These are phyloP conservation scores for Notocelia uddmanniana DNA, from an alignment of 2,888 invertebrate species.

Conservation along the genomic window DNA sequence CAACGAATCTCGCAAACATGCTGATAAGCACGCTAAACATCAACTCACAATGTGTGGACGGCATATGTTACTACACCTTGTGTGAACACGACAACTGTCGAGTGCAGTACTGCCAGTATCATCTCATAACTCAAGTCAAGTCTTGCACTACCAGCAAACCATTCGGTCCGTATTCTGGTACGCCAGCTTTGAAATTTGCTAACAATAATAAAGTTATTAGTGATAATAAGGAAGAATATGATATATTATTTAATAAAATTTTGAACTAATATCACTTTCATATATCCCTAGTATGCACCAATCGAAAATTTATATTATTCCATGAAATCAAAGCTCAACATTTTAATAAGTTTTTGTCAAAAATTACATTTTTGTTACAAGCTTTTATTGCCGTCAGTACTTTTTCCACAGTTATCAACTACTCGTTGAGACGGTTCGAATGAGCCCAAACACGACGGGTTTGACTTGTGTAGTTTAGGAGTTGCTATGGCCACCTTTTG, in stretches of 20 bases:
- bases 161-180: constrained; percentile 48
- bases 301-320: too few relatives aligned
- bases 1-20: constrained; percentile 62
- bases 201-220: constrained; percentile 35
- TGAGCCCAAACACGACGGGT: too few relatives aligned
- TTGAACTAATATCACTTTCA: constrained; percentile 37
- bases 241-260: constrained; percentile 58
- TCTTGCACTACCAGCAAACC: constrained; percentile 56
- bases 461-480: too few relatives aligned
- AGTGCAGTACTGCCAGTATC: constrained; percentile 62
- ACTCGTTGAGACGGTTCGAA: too few relatives aligned
- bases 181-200: constrained; percentile 45
- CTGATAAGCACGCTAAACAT: constrained; percentile 60
- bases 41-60: constrained; percentile 62
- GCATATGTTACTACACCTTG: constrained; percentile 64
- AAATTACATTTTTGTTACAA: too few relatives aligned
- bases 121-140: constrained; percentile 59
- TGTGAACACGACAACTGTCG: constrained; percentile 59
- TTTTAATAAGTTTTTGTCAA: neutral
- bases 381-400: too few relatives aligned
- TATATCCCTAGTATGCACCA: neutral
- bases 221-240: constrained; percentile 58
- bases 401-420: too few relatives aligned
- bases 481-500: too few relatives aligned
- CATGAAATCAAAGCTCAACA: neutral